These are phyloP conservation scores for Morone saxatilis DNA, from an alignment of 2,113 vertebrate species.

Conservation along the genomic window DNA sequence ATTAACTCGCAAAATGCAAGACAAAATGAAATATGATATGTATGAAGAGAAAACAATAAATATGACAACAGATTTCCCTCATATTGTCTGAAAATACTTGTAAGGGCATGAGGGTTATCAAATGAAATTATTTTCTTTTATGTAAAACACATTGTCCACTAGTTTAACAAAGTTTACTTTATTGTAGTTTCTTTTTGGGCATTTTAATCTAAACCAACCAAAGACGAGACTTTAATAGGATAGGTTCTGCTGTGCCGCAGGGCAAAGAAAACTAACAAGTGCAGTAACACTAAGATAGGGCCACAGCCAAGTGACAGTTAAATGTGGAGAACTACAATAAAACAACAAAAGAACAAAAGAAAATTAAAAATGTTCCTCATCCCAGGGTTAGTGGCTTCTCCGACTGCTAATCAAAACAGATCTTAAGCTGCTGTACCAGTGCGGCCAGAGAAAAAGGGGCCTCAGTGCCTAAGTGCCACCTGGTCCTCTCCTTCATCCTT, in stretches of 20 bases:
- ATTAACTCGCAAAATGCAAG: conserved; percentile 54
- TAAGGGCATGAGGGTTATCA: conserved; percentile 8
- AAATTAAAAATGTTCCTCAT: conserved; percentile 7
- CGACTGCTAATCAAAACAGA: conserved; percentile 44
- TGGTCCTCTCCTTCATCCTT: conserved; percentile 67
- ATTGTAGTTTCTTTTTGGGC: background rate
- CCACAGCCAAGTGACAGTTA: background rate
- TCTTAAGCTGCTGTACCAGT: conserved; percentile 17
- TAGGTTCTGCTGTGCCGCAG: background rate
- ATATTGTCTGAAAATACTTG: conserved; percentile 38
- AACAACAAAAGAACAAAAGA: background rate
- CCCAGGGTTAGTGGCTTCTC: conserved; percentile 14
- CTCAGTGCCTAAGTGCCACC: conserved; percentile 40
- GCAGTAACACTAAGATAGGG: background rate
- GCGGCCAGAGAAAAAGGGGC: conserved; percentile 14
- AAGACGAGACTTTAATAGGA: conserved; percentile 22
- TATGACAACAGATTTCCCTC: conserved; percentile 29
- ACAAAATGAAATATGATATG: conserved; percentile 60
- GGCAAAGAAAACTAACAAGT: background rate
- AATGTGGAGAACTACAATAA: background rate
- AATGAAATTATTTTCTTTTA: background rate
- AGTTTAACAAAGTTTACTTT: background rate
- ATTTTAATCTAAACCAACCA: conserved; percentile 2
- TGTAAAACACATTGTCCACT: background rate
- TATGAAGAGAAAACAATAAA: conserved; percentile 58